Evolutionary conservation across 2,113 vertebrate species (phyloP).

Genomic region (Tursiops truncatus): DNA sequence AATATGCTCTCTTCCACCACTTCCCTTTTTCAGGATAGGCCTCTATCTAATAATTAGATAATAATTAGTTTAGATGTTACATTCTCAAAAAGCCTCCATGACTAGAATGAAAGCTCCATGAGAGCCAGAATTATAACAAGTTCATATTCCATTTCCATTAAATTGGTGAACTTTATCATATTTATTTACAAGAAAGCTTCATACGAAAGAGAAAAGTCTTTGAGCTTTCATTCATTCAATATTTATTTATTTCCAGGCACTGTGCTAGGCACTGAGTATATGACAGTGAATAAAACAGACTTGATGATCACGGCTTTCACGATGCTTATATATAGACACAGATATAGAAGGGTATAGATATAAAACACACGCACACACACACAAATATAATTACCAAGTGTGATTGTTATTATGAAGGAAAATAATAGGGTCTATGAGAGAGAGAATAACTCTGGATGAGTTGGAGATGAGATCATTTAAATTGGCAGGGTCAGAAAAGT

Average conservation of each 20-base stretch:
- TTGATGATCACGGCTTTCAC: background rate
- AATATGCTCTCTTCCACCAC: background rate
- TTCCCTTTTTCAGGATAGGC: background rate
- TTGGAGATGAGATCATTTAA: background rate
- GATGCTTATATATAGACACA: background rate
- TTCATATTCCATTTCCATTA: background rate
- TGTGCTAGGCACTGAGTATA: background rate
- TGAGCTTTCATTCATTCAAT: background rate
- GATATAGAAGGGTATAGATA: background rate
- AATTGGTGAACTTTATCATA: background rate
- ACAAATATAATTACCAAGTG: background rate
- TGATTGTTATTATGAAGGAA: background rate
- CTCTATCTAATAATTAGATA: background rate
- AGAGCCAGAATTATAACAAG: background rate
- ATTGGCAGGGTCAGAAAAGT: background rate
- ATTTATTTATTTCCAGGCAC: background rate
- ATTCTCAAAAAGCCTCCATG: background rate
- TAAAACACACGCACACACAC: background rate
- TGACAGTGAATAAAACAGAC: background rate
- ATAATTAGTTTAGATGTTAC: background rate
- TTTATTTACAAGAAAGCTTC: background rate
- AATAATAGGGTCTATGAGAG: background rate
- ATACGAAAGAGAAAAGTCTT: background rate
- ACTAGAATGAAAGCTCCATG: background rate
- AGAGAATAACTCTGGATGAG: background rate